phyloP scores from a whole-genome alignment of 2,888 invertebrate species.

The Ptychoptera contaminata region DNA sequence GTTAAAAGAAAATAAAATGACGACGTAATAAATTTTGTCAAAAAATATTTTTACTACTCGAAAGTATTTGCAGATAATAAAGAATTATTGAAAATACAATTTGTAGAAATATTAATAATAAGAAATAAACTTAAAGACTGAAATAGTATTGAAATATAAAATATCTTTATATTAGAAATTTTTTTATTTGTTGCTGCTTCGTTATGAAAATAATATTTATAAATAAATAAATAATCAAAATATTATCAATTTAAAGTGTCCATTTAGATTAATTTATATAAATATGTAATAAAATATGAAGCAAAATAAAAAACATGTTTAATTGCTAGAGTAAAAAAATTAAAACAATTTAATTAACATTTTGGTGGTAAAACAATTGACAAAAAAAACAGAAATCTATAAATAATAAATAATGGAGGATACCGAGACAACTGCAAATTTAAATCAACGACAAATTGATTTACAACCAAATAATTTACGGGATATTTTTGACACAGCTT shows the following conservation, averaged over 20 bases:
- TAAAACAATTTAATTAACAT: too few relatives aligned
- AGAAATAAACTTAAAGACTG: too few relatives aligned
- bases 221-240: too few relatives aligned
- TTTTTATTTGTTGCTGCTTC: too few relatives aligned
- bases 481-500: constrained; percentile 14
- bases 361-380: background rate
- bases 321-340: too few relatives aligned
- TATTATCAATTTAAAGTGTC: too few relatives aligned
- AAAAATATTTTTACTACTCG: background rate
- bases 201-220: too few relatives aligned
- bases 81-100: background rate
- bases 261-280: too few relatives aligned
- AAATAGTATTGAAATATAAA: too few relatives aligned
- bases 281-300: background rate
- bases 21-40: background rate
- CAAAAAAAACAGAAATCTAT: background rate
- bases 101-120: too few relatives aligned
- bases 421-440: constrained; percentile 4
- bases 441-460: constrained; percentile 2
- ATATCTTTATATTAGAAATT: too few relatives aligned
- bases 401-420: constrained; percentile 2
- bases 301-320: too few relatives aligned
- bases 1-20: background rate
- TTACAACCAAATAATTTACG: constrained; percentile 9
- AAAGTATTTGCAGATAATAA: background rate